Evolutionary conservation across 2,113 vertebrate species (phyloP), one percentile per base, ranked within the genome.

Genomic region (Epinephelus moara): DNA sequence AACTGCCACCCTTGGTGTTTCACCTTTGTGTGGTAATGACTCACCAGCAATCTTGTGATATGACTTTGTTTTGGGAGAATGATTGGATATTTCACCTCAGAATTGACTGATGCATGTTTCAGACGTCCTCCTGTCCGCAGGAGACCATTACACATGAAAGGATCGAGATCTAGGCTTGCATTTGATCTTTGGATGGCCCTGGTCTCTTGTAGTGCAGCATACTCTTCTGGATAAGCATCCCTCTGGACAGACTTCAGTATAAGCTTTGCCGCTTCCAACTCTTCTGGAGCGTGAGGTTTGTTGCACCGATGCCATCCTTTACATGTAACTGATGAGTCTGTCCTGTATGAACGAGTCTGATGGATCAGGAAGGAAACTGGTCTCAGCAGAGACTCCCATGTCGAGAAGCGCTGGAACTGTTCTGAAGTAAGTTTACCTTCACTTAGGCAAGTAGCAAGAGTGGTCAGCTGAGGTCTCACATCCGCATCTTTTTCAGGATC

Each of bases 251-350:
- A 45, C 37, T 37, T 40, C 0, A 73, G 60, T n/a, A 67, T 59
- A 13, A 33, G 15, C 17, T 21, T 42, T 0, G 79, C 78, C 45
- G 62, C 50, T 13, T 18, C 47, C 5, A 82, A 6, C 14, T 70
- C 64, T 3, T 61, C 75, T 7, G 71, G 70, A 33, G 66, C 78
- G 4, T 21, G 23, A 14, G 69, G 75, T 13, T 30, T 52, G 11
- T 9, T 45, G 17, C 80, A 75, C 4, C 4, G 12, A 70, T 82
- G 80, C 64, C 30, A 87, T 17, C 82, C 79, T 57, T 70, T 85
- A n/a, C 85, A 85, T 18, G 18, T 30, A 1, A 40, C 40, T 10
- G 9, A 40, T 6, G 40, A 40, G 40, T 45, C 57, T 77, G 68
- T 3, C 17, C 14, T 45, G 80, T 23, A 6, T 71, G 57, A 27